phyloP scores from a whole-genome alignment of 2,113 vertebrate genomes.

The Cyanocitta stelleri region DNA sequence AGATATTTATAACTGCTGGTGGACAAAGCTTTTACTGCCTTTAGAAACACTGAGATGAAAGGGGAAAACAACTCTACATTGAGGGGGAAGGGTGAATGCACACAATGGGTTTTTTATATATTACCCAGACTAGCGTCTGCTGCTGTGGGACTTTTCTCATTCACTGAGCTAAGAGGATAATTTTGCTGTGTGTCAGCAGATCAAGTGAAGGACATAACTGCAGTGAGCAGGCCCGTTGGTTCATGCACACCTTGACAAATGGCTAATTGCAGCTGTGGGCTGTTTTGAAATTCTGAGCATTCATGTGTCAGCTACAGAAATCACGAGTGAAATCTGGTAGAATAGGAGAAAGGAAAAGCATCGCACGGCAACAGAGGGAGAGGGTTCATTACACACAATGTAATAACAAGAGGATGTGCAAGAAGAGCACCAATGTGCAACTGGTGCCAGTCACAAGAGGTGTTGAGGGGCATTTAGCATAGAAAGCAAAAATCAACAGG shows the following conservation, averaged over 20 bases:
- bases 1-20: conserved; percentile 10
- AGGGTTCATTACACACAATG: neutral
- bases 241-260: conserved; percentile 51
- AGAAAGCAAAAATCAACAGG: neutral
- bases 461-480: too few relatives aligned
- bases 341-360: neutral
- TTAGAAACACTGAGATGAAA: conserved; percentile 1
- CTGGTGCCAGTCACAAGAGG: neutral
- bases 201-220: neutral
- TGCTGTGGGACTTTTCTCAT: neutral
- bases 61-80: neutral
- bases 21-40: neutral
- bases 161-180: neutral
- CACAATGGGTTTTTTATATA: neutral
- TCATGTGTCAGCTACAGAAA: neutral
- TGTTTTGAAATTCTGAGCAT: neutral
- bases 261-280: conserved; percentile 39
- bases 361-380: neutral
- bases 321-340: neutral
- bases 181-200: conserved; percentile 47
- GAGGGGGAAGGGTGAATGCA: neutral
- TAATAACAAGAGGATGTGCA: neutral
- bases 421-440: neutral
- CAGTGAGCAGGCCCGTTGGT: neutral
- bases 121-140: neutral